Base-by-base conservation (phyloP, 1,140 invertebrate species). In the Ruditapes philippinarum region DNA sequence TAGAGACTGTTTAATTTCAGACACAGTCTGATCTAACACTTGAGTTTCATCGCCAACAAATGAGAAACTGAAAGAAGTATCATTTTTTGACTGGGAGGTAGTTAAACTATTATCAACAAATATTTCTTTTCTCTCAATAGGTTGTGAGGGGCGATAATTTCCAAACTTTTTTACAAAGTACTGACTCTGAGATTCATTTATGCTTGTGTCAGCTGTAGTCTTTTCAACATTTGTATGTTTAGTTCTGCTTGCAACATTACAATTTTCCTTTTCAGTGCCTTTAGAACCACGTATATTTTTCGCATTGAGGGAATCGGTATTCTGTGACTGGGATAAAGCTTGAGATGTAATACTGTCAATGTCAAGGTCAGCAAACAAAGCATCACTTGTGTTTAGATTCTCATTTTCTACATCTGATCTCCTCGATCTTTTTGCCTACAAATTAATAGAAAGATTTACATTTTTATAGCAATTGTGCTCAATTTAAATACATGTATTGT, bases 301-400 rank as follows among this genome's bases (percentile, higher is more conserved):
- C 11, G 42, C 11, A 76, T n/a, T 76, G 3, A 25, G 33, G 17
- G 4, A 25, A 22, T 22, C n/a, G 22, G 22, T 38, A n/a, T 31
- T 38, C 14, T 70, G 73, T 36, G 73, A 38, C 54, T 76, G 70
- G 25, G 76, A 62, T 33, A 68, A 40, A 51, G 74, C 40, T 40
- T 88, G 85, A 3, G 70, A 76, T 25, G 76, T 80, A 36, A 84
- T 45, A 9, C 25, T 36, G 11, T 82, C 78, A 62, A 90, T 70
- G 49, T 90, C 89, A 28, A 90, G 12, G 12, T 90, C 89, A 33
- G 89, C 89, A 25, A 90, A 51, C 19, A 90, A 33, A 14, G 89
- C 33, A 86, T 90, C 89, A 90, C 89, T 90, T 0, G 51, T 90
- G 51, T 90, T 74, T 45, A 90, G 51, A 31, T 25, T 11, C 25